Evolutionary conservation across 2,113 vertebrate genomes (phyloP).

Genomic region (Procavia capensis): DNA sequence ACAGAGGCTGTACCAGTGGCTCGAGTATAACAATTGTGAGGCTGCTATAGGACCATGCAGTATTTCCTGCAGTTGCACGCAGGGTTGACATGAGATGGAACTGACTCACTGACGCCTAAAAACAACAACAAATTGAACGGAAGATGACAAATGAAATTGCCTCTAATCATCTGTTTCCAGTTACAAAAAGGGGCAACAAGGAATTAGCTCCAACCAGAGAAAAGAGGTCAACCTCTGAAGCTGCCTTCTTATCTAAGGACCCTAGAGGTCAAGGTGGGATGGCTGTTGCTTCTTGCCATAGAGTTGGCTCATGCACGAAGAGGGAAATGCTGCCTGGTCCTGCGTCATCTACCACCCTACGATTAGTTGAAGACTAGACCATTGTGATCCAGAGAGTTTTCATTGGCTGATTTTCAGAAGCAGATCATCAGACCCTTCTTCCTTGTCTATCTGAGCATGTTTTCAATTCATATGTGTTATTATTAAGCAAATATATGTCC

Average conservation of each 20-base stretch:
- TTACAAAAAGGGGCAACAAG: background rate
- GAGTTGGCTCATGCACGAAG: background rate
- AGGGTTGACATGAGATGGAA: no score
- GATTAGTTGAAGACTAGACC: background rate
- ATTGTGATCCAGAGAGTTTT: background rate
- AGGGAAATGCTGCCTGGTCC: background rate
- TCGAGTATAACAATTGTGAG: no score
- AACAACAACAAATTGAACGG: no score
- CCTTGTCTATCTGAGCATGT: background rate
- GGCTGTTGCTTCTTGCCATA: background rate
- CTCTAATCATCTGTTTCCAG: background rate
- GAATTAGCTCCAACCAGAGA: background rate
- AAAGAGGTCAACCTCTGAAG: background rate
- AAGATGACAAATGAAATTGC: background rate
- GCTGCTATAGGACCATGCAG: no score
- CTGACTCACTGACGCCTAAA: no score
- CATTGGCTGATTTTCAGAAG: background rate
- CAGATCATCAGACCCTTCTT: background rate
- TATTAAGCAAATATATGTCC: slow-evolving; percentile 27
- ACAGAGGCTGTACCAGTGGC: no score
- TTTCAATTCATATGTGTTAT: slow-evolving; percentile 20
- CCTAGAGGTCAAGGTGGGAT: background rate
- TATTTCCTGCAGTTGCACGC: no score
- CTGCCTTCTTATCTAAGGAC: background rate
- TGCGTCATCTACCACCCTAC: background rate